phyloP scores from a whole-genome alignment of 2,888 invertebrate species.

The Agapostemon virescens region DNA sequence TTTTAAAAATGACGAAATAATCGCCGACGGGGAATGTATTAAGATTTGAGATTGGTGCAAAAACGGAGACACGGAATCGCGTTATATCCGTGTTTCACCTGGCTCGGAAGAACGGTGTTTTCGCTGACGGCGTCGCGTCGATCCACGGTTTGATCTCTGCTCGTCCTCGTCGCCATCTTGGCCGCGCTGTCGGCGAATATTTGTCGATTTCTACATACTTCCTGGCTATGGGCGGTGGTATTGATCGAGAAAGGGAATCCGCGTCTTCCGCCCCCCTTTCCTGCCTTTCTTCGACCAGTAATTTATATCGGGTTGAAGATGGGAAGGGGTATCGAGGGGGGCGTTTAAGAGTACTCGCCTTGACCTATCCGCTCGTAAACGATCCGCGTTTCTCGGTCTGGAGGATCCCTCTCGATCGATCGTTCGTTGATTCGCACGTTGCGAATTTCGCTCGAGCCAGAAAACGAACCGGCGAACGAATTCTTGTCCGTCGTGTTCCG shows the following conservation, averaged over 20 bases:
- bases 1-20: not conserved
- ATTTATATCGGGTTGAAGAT: no score
- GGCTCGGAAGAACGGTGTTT: slow-evolving; percentile 31
- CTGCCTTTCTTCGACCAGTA: slow-evolving; percentile 22
- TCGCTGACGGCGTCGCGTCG: slow-evolving; percentile 62
- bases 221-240: slow-evolving; percentile 50
- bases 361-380: slow-evolving; percentile 64
- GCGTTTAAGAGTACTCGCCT: slow-evolving; percentile 52
- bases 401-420: slow-evolving; percentile 42
- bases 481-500: slow-evolving; percentile 10
- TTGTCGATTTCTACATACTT: slow-evolving; percentile 51
- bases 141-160: slow-evolving; percentile 53
- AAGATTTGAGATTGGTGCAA: not conserved
- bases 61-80: not conserved
- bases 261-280: slow-evolving; percentile 35
- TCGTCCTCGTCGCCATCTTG: slow-evolving; percentile 19
- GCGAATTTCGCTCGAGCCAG: not conserved
- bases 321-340: no score
- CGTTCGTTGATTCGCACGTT: slow-evolving; percentile 16
- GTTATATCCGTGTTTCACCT: not conserved
- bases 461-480: not conserved
- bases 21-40: not conserved
- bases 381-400: slow-evolving; percentile 47
- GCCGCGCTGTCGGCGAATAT: slow-evolving; percentile 44
- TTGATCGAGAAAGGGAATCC: slow-evolving; percentile 46